These are phyloP conservation scores for Paralichthys olivaceus DNA, from an alignment of 2,113 vertebrate species.

Conservation along the genomic window DNA sequence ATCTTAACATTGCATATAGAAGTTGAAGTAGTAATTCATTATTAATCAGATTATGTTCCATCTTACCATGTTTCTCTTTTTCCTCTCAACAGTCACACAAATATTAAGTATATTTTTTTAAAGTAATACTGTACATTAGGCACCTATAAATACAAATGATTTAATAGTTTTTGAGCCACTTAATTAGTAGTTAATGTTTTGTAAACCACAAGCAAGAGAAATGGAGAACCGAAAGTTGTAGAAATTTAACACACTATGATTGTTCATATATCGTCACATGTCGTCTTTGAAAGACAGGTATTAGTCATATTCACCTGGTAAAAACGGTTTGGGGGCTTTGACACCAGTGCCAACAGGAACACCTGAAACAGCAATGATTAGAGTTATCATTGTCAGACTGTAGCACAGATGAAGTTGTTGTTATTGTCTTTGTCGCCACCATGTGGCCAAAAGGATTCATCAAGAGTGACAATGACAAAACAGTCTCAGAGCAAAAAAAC, in stretches of 20 bases:
- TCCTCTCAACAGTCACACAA: too few species aligned
- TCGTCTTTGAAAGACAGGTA: background rate
- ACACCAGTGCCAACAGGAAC: constrained; percentile 22
- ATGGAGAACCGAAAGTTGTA: too few species aligned
- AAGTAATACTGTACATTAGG: too few species aligned
- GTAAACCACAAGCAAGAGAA: too few species aligned
- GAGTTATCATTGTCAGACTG: background rate
- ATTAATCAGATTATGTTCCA: too few species aligned
- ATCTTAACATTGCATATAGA: too few species aligned
- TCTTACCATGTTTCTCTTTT: too few species aligned
- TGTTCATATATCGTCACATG: background rate
- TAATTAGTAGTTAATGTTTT: too few species aligned
- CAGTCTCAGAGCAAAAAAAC: constrained; percentile 1
- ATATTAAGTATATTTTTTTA: too few species aligned
- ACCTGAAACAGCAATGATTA: constrained; percentile 41
- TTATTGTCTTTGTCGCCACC: constrained; percentile 55
- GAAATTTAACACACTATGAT: background rate
- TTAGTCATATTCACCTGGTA: constrained; percentile 56
- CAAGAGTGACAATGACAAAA: background rate
- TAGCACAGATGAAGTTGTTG: background rate
- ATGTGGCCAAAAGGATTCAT: constrained; percentile 41
- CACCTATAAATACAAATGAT: too few species aligned
- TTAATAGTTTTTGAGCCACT: too few species aligned
- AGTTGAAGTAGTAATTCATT: too few species aligned
- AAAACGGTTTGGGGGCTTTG: constrained; percentile 75